These are phyloP conservation scores for Forbesichthys papilliferus DNA, from an alignment of 2,113 vertebrate genomes.

Conservation along the genomic window DNA sequence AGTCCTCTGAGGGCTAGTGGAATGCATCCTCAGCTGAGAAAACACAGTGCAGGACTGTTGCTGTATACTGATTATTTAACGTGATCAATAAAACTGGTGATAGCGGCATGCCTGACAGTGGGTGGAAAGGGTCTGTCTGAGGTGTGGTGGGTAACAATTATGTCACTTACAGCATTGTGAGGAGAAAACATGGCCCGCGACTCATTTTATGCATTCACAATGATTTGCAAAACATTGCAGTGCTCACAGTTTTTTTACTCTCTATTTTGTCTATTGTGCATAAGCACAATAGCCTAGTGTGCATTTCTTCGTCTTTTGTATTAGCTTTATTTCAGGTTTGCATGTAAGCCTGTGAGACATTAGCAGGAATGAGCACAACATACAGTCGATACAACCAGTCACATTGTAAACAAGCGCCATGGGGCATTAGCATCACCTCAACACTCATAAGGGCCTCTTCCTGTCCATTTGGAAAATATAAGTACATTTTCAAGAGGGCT, in stretches of 20 bases:
- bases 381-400: constrained; percentile 38
- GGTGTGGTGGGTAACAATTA: constrained; percentile 43
- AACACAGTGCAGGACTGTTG: constrained; percentile 64
- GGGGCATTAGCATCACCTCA: constrained; percentile 73
- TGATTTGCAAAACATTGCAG: not conserved
- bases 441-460: constrained; percentile 68
- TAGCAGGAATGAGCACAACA: constrained; percentile 44
- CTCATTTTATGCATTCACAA: not conserved
- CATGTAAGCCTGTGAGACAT: constrained; percentile 41
- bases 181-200: not conserved
- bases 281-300: constrained; percentile 2
- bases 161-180: constrained; percentile 27
- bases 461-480: constrained; percentile 80
- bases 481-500: constrained; percentile 73
- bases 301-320: constrained; percentile 35
- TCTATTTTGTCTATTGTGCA: constrained; percentile 37
- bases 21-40: constrained; percentile 73
- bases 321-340: constrained; percentile 36
- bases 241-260: not conserved
- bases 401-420: constrained; percentile 50
- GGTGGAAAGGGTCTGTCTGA: constrained; percentile 56
- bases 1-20: constrained; percentile 47
- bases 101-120: constrained; percentile 43
- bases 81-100: constrained; percentile 68
- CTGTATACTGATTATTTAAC: constrained; percentile 58